A percentile compares a stretch with the other conserved stretches of the same genome.
These are phyloP conservation scores for Neodiprion fabricii DNA, from an alignment of 1,140 invertebrate species.

Conservation along the genomic window DNA sequence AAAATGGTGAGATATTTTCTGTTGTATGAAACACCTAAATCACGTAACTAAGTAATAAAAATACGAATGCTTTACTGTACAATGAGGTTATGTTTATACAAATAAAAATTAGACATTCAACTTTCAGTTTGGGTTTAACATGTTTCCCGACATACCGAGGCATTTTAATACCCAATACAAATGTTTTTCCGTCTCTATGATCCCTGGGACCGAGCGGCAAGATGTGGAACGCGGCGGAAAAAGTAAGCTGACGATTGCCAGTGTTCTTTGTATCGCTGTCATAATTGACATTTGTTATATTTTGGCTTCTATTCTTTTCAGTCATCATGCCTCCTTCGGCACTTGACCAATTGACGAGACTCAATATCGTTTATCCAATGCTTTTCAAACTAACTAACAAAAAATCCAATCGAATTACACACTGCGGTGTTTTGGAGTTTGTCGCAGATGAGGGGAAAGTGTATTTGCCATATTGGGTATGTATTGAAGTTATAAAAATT, in stretches of 20 bases:
- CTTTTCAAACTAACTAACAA: slow-evolving; percentile 95
- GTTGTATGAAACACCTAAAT: too few relatives aligned
- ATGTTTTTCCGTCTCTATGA: slow-evolving; percentile 96
- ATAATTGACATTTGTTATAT: slow-evolving; percentile 17
- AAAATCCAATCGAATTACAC: slow-evolving; percentile 85
- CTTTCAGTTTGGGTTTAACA: slow-evolving; percentile 79
- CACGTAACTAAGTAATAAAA: too few relatives aligned
- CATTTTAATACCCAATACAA: slow-evolving; percentile 83
- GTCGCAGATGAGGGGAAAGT: slow-evolving; percentile 98
- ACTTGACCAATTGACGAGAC: slow-evolving; percentile 87
- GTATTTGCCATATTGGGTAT: slow-evolving; percentile 96
- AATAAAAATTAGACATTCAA: neutral
- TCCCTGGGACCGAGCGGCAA: slow-evolving; percentile 90
- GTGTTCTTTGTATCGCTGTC: neutral
- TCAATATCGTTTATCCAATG: slow-evolving; percentile 99
- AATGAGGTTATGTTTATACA: too few relatives aligned
- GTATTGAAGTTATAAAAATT: slow-evolving; percentile 27
- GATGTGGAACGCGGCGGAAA: slow-evolving; percentile 98
- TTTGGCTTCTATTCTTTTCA: slow-evolving; percentile 58
- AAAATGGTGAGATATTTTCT: neutral
- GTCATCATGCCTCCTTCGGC: slow-evolving; percentile 98
- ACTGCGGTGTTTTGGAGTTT: slow-evolving; percentile 98
- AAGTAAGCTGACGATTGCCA: slow-evolving; percentile 69
- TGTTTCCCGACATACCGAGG: slow-evolving; percentile 82
- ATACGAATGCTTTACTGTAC: too few relatives aligned